phyloP scores from a whole-genome alignment of 2,888 invertebrate genomes.

The Diarsia brunnea region DNA sequence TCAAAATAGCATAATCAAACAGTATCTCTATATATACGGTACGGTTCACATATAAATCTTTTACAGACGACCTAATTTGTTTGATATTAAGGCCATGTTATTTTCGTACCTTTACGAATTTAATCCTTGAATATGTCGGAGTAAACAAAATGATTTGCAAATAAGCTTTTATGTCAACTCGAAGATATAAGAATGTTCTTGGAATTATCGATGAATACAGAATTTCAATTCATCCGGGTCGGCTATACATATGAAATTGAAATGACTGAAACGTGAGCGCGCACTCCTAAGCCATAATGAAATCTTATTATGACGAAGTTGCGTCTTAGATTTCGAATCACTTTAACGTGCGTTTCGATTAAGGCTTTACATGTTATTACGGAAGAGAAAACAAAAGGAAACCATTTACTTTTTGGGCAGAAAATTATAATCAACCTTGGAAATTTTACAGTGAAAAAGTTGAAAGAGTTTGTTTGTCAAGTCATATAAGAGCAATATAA shows the following conservation, averaged over 20 bases:
- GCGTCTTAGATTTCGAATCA: conserved; percentile 15
- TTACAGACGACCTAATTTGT: not conserved
- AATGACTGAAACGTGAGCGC: conserved; percentile 57
- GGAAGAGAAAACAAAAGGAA: not conserved
- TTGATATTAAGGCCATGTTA: not conserved
- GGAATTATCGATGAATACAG: conserved; percentile 51
- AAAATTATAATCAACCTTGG: not conserved
- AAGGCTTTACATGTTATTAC: conserved; percentile 24
- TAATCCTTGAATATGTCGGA: not conserved
- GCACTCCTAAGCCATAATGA: conserved; percentile 45
- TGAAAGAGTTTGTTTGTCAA: not conserved
- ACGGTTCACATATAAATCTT: not conserved
- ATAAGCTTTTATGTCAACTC: conserved; percentile 33
- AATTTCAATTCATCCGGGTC: conserved; percentile 50
- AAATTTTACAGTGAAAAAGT: not conserved
- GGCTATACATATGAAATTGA: conserved; percentile 59
- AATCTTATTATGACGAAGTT: conserved; percentile 45
- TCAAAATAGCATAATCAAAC: not conserved
- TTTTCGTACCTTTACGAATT: not conserved
- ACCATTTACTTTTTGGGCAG: not conserved
- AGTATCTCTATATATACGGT: not conserved
- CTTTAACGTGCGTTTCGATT: conserved; percentile 12
- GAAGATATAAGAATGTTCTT: conserved; percentile 35
- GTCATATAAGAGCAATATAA: not conserved
- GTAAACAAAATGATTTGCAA: conserved; percentile 40